Base-by-base conservation (phyloP, 1,140 invertebrate genomes). In the Drosophila sulfurigaster region DNA sequence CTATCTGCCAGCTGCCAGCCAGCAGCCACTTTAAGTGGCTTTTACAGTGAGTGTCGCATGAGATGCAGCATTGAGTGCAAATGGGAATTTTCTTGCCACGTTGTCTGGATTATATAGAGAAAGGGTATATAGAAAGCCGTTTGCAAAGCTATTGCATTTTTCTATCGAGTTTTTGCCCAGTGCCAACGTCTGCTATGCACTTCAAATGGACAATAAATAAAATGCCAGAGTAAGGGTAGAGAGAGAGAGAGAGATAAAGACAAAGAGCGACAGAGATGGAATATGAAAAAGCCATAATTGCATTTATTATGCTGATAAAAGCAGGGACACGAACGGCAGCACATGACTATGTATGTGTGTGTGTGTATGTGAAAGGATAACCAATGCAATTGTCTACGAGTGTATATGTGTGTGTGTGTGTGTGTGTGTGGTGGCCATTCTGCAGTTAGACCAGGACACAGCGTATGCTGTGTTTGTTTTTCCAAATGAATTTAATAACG, bases 271-370 rank as follows among this genome's bases (percentile, higher is more conserved):
- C 20, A 56, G 64, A 60, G 69, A 46, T 43, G 41, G 67, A 32
- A 72, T 68, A 79, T 75, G 45, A 41, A 77, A 77, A 91, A 89
- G 54, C 89, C 81, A 91, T 91, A 91, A 91, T 91, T 91, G 89
- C 89, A 91, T 91, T 91, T 91, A 91, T 91, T 91, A 91, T 91
- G 73, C 81, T 86, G 83, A 91, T 91, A 91, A 91, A 91, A 91
- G 72, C 85, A 85, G 70, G 56, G 72, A 81, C 75, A 79, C 75
- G 58, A 52, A 73, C 54, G 59, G 20, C 48, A 70, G 57, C 51
- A 32, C 41, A 45, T 38, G 30, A 32, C 5, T 8, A 32, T 8
- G 5, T 32, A 8, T 32, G 30, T 7, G 6, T 32, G 25, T 67
- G 48, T 54, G 58, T 45, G 54, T 25, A 15, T 41, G 52, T 20